phyloP scores from a whole-genome alignment of 2,888 invertebrate genomes.

The Diadegma fenestrale region DNA sequence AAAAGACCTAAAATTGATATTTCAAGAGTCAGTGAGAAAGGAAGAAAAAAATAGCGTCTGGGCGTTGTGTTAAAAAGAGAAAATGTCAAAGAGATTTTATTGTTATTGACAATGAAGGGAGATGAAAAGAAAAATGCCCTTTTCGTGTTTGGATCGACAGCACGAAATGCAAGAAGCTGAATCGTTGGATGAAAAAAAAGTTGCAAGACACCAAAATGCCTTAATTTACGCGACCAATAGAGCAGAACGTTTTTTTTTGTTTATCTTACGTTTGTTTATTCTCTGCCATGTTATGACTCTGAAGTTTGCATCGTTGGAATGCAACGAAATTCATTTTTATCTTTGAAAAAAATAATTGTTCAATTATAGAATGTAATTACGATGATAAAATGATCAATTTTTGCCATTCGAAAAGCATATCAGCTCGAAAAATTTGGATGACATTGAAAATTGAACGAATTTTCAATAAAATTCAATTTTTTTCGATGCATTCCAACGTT shows the following conservation, averaged over 20 bases:
- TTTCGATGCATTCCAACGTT: too few relatives aligned
- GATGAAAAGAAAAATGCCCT: neutral
- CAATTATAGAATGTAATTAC: too few relatives aligned
- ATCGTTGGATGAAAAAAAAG: slow-evolving; percentile 6
- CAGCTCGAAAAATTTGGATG: too few relatives aligned
- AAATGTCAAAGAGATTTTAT: slow-evolving; percentile 25
- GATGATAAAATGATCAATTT: too few relatives aligned
- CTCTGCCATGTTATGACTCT: too few relatives aligned
- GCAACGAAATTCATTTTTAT: too few relatives aligned
- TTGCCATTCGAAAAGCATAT: too few relatives aligned
- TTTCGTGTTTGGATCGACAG: neutral
- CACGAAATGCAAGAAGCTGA: neutral
- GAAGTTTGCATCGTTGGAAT: too few relatives aligned
- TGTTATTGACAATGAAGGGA: slow-evolving; percentile 29
- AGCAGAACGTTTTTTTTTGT: neutral
- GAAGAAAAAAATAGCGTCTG: neutral
- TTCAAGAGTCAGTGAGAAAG: slow-evolving; percentile 25
- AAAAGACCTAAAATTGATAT: slow-evolving; percentile 4
- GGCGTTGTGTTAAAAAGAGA: slow-evolving; percentile 11
- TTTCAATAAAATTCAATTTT: too few relatives aligned
- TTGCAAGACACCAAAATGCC: neutral
- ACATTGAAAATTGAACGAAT: too few relatives aligned
- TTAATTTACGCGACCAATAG: neutral
- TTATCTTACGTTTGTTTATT: slow-evolving; percentile 4
- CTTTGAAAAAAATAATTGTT: too few relatives aligned